Evolutionary conservation across 2,888 invertebrate genomes (phyloP), one percentile per base, ranked within the genome.

Genomic region (Coenonympha glycerion): DNA sequence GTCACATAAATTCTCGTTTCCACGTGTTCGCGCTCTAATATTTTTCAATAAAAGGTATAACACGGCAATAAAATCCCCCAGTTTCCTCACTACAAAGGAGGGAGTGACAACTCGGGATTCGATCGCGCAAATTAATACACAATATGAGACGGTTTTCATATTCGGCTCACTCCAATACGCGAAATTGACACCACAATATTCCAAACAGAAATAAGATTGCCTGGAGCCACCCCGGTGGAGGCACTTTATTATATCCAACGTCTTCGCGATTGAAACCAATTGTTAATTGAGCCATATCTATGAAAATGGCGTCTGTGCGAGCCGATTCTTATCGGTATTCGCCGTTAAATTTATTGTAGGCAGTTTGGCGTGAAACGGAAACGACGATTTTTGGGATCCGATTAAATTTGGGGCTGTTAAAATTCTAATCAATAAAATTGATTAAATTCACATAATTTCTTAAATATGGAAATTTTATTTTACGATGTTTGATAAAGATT

Each of bases 261-360:
- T 85, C 84, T 83, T 84, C 83, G 70, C 84, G 85, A 86, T 85
- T 85, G 85, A 85, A 85, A 84, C 83, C 87, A 78, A 84, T 85
- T 86, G 87, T 87, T 86, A 87, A 86, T 87, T 86, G 87, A 87
- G 87, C 82, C 78, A 81, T 87, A 86, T 87, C 87, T 86, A 82
- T 83, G 86, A 85, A 81, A 85, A 83, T 84, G 79, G 79, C 79
- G 81, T 79, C 79, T 76, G 77, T 77, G 73, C 73, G 71, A 68
- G 68, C 69, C 79, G 85, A 86, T 84, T 78, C 83, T 83, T 84
- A 85, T 84, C 85, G 82, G 77, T 72, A 79, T 80, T 79, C 73
- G 79, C 76, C 81, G 81, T 80, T 75, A 75, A 80, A 84, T 83
- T 84, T 85, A 85, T 81, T 77, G 71, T 69, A 63, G 58, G 58